Conservation (phyloP, 2,888 invertebrate genomes). For the Rotaria socialis region DNA sequence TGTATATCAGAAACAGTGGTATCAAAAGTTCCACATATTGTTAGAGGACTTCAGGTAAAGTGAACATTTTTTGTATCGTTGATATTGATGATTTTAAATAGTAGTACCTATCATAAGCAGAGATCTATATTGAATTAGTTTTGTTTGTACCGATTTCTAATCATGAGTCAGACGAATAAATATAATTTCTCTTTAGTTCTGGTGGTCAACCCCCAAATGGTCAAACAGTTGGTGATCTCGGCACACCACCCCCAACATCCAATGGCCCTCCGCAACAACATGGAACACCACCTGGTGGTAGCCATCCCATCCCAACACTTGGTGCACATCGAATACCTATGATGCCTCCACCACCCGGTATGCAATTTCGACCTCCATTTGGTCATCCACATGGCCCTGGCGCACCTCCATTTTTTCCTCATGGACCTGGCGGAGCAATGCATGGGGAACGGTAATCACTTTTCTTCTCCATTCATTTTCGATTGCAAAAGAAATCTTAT, state of each 20-base stretch:
- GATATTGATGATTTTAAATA: no score
- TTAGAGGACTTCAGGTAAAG: no score
- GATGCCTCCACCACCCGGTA: not conserved
- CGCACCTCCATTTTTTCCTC: conserved; percentile 9
- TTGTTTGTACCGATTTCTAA: no score
- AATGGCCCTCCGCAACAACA: not conserved
- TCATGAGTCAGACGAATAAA: no score
- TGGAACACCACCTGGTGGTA: not conserved
- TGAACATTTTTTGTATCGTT: no score
- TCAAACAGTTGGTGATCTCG: conserved; percentile 3
- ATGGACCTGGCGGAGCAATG: not conserved
- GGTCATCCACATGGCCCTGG: not conserved
- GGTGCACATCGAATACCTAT: conserved; percentile 23
- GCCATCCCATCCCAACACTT: not conserved
- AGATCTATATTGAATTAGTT: no score
- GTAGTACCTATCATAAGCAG: no score
- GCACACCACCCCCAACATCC: not conserved
- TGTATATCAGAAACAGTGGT: no score
- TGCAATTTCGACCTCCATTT: conserved; percentile 18
- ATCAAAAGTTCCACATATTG: no score
- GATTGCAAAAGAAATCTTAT: not conserved
- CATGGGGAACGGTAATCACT: not conserved
- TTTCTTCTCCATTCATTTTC: not conserved
- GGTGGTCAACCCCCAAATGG: conserved; percentile 3
- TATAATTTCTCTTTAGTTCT: not conserved